Conservation (phyloP, 2,797 vertebrate species). For the Myotis pilosus region DNA sequence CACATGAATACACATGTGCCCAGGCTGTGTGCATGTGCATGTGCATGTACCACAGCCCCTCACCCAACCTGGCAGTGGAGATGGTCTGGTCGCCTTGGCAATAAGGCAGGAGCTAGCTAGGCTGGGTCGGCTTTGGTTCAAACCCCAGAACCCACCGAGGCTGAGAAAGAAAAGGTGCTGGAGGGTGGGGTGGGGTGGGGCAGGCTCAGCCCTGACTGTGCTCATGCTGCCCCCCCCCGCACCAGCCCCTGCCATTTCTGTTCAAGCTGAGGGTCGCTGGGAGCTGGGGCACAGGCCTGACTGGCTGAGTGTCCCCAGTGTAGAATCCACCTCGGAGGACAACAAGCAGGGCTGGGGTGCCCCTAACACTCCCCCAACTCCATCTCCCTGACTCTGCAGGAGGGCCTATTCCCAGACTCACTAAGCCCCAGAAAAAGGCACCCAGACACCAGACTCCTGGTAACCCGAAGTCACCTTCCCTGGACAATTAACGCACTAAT, state of each 20-base stretch:
- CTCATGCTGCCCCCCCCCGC: background rate
- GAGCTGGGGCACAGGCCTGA: background rate
- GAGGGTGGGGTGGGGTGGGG: no score
- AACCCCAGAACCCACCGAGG: conserved; percentile 12
- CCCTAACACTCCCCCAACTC: background rate
- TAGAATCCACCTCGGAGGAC: background rate
- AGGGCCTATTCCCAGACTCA: background rate
- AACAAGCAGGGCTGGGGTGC: background rate
- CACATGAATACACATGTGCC: background rate
- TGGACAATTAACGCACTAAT: background rate
- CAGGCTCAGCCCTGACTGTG: background rate
- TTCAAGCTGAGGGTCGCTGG: background rate
- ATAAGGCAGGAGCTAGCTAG: conserved; percentile 28
- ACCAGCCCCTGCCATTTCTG: background rate
- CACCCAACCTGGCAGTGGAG: background rate
- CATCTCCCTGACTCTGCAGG: background rate
- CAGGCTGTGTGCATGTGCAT: background rate
- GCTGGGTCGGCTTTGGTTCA: conserved; percentile 58
- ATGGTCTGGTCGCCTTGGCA: conserved; percentile 65
- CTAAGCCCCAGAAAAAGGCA: background rate
- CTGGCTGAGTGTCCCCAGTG: background rate
- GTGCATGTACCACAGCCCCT: background rate
- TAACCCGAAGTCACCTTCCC: conserved; percentile 28
- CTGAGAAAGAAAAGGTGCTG: background rate
- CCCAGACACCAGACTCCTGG: background rate